phyloP scores from a whole-genome alignment of 2,113 vertebrate genomes.

The Pachypanchax playfairii region DNA sequence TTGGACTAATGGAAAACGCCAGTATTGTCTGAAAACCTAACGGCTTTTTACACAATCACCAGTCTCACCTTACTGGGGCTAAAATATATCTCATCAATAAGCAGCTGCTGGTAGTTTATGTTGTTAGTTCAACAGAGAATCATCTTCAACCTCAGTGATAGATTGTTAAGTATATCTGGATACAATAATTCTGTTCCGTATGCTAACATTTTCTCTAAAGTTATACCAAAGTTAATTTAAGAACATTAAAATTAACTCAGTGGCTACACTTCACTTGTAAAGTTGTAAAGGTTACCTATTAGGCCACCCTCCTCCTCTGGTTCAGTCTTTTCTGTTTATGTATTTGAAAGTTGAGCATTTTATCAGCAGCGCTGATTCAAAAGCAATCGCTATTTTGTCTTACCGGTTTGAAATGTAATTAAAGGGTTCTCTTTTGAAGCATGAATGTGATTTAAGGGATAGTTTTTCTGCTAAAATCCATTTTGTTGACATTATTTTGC shows the following conservation, averaged over 20 bases:
- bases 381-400: slow-evolving; percentile 51
- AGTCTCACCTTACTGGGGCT: neutral
- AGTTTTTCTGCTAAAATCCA: neutral
- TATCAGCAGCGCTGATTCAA: slow-evolving; percentile 70
- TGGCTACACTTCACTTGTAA: neutral
- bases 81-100: neutral
- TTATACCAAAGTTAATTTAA: neutral
- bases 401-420: slow-evolving; percentile 37
- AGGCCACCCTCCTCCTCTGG: neutral
- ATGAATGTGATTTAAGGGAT: slow-evolving; percentile 20
- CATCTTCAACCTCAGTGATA: neutral
- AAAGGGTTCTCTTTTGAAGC: slow-evolving; percentile 9
- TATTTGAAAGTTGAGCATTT: slow-evolving; percentile 55
- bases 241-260: neutral
- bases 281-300: neutral
- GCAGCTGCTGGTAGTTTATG: neutral
- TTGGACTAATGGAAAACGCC: neutral
- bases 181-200: neutral
- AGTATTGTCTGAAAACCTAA: neutral
- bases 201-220: neutral
- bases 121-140: neutral
- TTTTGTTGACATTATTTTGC: slow-evolving; percentile 4
- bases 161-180: neutral
- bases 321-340: slow-evolving; percentile 12
- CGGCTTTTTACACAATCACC: neutral